These are phyloP conservation scores for Atherix ibis DNA, from an alignment of 2,888 invertebrate species.

Conservation along the genomic window DNA sequence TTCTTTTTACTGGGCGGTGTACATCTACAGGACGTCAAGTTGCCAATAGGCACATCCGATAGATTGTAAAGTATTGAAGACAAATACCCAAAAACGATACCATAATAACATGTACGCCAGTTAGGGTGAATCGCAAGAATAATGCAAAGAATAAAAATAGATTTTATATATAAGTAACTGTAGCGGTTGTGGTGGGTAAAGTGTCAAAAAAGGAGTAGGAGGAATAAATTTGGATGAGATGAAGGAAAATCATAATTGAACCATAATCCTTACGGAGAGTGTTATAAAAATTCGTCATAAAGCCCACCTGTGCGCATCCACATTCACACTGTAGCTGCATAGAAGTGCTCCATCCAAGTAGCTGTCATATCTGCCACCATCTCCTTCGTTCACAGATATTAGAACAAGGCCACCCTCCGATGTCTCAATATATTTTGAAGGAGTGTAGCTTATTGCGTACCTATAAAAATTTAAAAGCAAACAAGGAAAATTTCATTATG, in stretches of 20 bases:
- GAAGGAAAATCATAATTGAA: no score
- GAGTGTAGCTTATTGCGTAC: conserved; percentile 41
- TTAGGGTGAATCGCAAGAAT: no score
- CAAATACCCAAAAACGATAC: no score
- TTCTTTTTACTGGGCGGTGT: conserved; percentile 78
- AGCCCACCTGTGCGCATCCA: conserved; percentile 66
- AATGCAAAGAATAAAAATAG: no score
- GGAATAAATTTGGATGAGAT: no score
- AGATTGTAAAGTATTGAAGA: neutral
- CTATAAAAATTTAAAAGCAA: conserved; percentile 14
- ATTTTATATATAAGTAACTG: no score
- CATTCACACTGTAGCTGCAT: conserved; percentile 83
- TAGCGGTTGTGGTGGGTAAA: no score
- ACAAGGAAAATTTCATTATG: conserved; percentile 1
- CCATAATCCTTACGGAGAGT: conserved; percentile 8
- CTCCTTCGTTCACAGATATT: conserved; percentile 73
- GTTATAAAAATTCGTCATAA: conserved; percentile 6
- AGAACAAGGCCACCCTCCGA: conserved; percentile 83
- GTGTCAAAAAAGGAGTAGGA: no score
- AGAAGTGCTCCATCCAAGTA: conserved; percentile 76
- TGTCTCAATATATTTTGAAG: conserved; percentile 86
- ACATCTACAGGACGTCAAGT: no score
- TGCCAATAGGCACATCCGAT: no score
- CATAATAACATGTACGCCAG: no score
- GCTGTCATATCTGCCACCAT: conserved; percentile 82